Base-by-base conservation (phyloP, 2,888 invertebrate genomes). In the Sycophila texana region DNA sequence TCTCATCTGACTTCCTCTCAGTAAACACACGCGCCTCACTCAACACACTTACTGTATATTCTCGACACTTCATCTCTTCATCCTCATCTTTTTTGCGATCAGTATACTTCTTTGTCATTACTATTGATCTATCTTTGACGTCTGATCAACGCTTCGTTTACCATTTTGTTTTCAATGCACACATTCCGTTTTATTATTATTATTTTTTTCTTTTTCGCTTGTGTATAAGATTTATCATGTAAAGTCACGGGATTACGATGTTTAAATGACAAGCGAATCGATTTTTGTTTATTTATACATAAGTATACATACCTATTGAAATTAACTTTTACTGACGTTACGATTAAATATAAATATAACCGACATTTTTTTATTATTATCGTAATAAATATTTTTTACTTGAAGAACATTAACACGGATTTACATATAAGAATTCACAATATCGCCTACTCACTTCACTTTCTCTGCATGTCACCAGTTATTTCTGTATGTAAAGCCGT, bases 401-500 rank as follows among this genome's bases (percentile, higher is more conserved):
- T 26, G 16, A 65, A 65, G 16, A 49, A 20, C 16, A 20, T 20
- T 20, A 2, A 57, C 16, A 14, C 20, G n/a, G 47, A 16, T 7
- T 57, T 51, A 61, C 51, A 72, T 60, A 30, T 2, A 30, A 65
- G 22, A 75, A 75, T 20, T 53, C 47, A 63, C 39, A 63, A 12
- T 63, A 10, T 75, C 67, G 67, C 26, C 26, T n/a, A 73, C 22
- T 66, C 63, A 53, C 0, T 63, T 79, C 70, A 79, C 63, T 74
- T 26, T 74, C 39, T 74, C 39, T 74, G 79, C 79, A 79, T 82
- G 82, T 47, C 70, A 80, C 70, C 70, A 82, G 61, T 73, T 77
- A 61, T 70, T 81, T 82, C 61, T 82, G 77, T 81, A 77, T 73
- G 79, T 78, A 58, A 71, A 71, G 53, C 16, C 63, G 80, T 80